Base-by-base conservation (phyloP, 30 jellyfish, hydroid and myxozoan species). In the Hydra vulgaris region DNA sequence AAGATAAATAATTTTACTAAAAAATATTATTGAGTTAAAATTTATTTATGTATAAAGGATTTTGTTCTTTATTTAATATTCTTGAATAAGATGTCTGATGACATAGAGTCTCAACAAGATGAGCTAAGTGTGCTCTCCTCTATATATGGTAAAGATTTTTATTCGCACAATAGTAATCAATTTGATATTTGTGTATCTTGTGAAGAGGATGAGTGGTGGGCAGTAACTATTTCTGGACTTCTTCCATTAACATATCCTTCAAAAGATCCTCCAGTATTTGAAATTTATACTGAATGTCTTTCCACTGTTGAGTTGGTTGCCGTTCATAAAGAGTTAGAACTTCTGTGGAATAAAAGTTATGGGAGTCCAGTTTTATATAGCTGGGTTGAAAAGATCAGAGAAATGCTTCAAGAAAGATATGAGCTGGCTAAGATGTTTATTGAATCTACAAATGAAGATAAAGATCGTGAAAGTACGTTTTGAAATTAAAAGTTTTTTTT, bases 341-440 rank as follows among this genome's bases (percentile, higher is more conserved):
- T 80, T 18, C 26, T 80, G 25, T 89, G 97, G 97, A 40, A 76
- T 27, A 93, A 85, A 56, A 81, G 84, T 67, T 71, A 20, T 17
- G 95, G 95, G 53, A 79, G 73, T 18, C 66, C 81, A 61, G 73
- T 89, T 0, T 73, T 85, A 27, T 82, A 85, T 73, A 17, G 74
- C 23, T 89, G 97, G 97, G 80, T 70, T 52, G 97, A 89, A 76
- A 82, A 78, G 72, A 74, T 87, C 25, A 79, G 94, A 18, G 89
- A 81, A 68, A 69, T 77, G 21, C 83, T 89, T 15, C n/a, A 7
- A 22, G 96, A 88, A 66, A 56, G 52, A 17, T 78, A 88, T 24
- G 83, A 80, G 55, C 17, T 24, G 15, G 85, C 85, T 1, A 78
- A 78, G 81, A 12, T 78, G 8, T 78, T 78, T 80, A 66, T 80